Evolutionary conservation across 2,888 invertebrate genomes (phyloP).

Genomic region (Rhabditoides inermis): DNA sequence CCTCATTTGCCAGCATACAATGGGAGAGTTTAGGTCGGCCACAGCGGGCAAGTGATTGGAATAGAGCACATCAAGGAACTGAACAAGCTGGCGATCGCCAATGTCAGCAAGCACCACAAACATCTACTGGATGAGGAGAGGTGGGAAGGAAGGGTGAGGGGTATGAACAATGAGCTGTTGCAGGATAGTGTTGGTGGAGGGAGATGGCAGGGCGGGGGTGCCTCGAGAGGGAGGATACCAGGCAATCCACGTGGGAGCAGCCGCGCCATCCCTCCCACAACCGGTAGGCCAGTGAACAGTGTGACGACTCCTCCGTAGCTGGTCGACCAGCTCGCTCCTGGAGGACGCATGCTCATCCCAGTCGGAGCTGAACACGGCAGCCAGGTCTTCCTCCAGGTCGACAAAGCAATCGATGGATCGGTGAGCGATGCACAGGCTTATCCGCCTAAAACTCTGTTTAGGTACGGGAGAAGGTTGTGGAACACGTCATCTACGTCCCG

Average conservation of each 20-base stretch:
- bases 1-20: too few relatives aligned
- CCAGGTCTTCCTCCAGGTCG: constrained; percentile 69
- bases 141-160: too few relatives aligned
- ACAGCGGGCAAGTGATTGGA: constrained; percentile 67
- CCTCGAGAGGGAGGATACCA: constrained; percentile 71
- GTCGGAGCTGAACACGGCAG: constrained; percentile 34
- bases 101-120: constrained; percentile 69
- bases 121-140: constrained; percentile 60
- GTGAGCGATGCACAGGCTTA: too few relatives aligned
- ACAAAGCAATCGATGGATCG: constrained; percentile 76
- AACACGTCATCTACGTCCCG: constrained; percentile 94
- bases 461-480: constrained; percentile 62
- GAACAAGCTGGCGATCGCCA: constrained; percentile 67
- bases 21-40: constrained; percentile 63
- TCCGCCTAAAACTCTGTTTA: constrained; percentile 66
- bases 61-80: constrained; percentile 83
- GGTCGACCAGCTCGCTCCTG: constrained; percentile 77
- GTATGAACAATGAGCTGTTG: constrained; percentile 1
- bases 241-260: constrained; percentile 68
- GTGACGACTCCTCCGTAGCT: constrained; percentile 59
- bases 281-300: constrained; percentile 53
- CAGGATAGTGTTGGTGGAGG: constrained; percentile 59
- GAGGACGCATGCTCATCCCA: constrained; percentile 70
- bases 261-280: constrained; percentile 53
- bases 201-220: constrained; percentile 80